A percentile compares a stretch with the other conserved stretches of the same genome.
Conservation (phyloP, 2,797 vertebrate genomes). For the Catamblyrhynchus diadema region DNA sequence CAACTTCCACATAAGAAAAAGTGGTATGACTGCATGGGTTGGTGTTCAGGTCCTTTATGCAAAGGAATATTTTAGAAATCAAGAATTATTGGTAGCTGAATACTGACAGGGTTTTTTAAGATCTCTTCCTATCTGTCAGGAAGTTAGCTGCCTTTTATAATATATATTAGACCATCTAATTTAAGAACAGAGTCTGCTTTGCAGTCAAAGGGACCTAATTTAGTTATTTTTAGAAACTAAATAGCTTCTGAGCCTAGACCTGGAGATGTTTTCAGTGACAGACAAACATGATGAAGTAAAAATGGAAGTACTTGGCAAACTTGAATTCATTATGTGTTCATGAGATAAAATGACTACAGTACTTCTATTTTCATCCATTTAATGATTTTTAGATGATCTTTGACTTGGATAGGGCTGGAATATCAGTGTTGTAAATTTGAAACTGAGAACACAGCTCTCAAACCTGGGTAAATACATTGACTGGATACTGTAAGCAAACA, state of each 20-base stretch:
- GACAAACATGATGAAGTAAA: background rate
- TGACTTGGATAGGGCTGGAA: background rate
- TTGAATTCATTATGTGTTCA: background rate
- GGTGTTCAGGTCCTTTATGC: background rate
- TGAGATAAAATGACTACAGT: background rate
- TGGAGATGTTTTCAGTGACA: background rate
- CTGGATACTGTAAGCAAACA: background rate
- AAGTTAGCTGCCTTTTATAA: background rate
- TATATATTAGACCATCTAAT: background rate
- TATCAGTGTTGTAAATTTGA: background rate
- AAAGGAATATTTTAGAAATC: background rate
- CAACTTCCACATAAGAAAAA: background rate
- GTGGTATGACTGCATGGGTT: background rate
- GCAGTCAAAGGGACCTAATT: background rate
- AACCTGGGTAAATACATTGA: background rate
- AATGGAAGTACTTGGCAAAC: background rate
- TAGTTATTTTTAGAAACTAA: background rate
- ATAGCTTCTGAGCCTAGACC: background rate
- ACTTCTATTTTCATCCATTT: constrained; percentile 20
- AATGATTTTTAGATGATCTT: background rate
- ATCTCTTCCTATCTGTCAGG: background rate
- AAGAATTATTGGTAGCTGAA: background rate
- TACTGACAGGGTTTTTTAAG: background rate
- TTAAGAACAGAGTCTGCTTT: background rate
- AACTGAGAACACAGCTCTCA: background rate